phyloP scores from a whole-genome alignment of 1,140 invertebrate genomes.

The Conus ventricosus region DNA sequence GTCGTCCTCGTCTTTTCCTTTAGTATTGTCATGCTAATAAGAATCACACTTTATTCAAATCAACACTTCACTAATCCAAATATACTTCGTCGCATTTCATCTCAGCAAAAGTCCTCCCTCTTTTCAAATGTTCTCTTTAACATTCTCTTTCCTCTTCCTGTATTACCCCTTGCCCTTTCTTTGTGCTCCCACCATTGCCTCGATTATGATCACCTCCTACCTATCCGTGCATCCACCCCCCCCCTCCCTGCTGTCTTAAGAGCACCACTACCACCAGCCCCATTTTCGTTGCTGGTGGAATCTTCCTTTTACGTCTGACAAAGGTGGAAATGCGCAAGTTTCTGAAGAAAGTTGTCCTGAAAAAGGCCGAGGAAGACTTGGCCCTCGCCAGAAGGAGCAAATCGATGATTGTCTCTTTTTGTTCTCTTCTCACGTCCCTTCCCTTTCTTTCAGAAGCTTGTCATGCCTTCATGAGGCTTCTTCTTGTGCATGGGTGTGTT shows the following conservation, averaged over 20 bases:
- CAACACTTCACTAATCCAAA: too few relatives aligned
- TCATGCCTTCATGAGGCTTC: neutral
- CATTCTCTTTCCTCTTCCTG: neutral
- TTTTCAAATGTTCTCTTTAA: too few relatives aligned
- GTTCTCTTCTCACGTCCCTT: neutral
- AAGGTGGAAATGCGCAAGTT: neutral
- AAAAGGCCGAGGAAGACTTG: neutral
- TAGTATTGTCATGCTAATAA: too few relatives aligned
- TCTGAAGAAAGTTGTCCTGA: neutral
- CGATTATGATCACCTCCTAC: neutral
- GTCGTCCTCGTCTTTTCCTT: too few relatives aligned
- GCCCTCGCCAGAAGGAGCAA: neutral
- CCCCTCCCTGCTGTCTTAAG: neutral
- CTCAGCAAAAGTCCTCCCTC: too few relatives aligned
- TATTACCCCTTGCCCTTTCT: neutral
- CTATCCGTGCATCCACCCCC: neutral
- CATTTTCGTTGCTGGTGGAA: neutral
- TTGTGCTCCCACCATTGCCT: neutral
- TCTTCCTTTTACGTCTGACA: neutral
- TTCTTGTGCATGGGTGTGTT: too few relatives aligned
- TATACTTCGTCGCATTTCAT: too few relatives aligned
- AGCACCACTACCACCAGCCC: neutral
- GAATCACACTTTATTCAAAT: too few relatives aligned
- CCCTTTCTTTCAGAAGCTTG: neutral
- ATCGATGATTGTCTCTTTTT: neutral